phyloP scores from a whole-genome alignment of 2,113 vertebrate species.

The Chaetops frenatus region DNA sequence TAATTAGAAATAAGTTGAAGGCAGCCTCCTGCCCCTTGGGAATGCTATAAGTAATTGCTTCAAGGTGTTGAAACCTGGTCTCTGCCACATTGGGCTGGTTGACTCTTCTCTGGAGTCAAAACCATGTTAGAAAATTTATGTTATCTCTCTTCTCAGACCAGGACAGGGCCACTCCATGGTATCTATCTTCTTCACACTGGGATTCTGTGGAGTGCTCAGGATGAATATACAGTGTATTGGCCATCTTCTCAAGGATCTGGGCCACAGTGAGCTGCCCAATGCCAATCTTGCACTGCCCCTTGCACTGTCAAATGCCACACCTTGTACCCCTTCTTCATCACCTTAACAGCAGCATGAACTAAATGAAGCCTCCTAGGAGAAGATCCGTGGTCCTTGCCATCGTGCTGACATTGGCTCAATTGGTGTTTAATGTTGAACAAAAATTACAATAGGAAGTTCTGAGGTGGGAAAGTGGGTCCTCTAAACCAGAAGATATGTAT shows the following conservation, averaged over 20 bases:
- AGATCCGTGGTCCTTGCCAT: neutral
- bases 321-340: neutral
- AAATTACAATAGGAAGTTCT: neutral
- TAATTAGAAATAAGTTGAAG: conserved; percentile 36
- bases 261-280: neutral
- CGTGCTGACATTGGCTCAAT: neutral
- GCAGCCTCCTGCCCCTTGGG: neutral
- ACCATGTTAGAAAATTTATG: neutral
- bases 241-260: neutral
- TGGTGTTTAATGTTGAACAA: neutral
- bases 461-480: neutral
- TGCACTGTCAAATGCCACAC: neutral
- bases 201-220: neutral
- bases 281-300: neutral
- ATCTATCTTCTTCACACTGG: neutral
- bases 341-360: neutral
- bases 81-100: neutral
- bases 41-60: neutral
- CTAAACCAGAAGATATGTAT: neutral
- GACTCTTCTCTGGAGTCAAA: neutral
- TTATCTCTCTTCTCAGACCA: neutral
- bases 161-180: neutral
- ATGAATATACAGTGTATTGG: neutral
- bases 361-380: neutral
- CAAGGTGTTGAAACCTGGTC: neutral